phyloP scores from a whole-genome alignment of 2,888 invertebrate genomes.

The Stenichneumon culpator region DNA sequence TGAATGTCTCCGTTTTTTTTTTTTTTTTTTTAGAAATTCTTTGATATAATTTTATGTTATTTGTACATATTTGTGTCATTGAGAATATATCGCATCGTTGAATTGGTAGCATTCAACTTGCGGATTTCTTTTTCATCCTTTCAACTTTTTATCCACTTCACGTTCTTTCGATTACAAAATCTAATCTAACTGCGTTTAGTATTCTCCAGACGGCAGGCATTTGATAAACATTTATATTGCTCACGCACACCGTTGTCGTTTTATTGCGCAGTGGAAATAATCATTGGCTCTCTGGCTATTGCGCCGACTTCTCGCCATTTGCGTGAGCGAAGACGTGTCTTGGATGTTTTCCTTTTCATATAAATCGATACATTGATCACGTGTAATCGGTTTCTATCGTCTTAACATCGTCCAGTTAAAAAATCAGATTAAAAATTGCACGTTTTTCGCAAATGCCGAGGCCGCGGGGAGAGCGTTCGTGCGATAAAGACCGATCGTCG shows the following conservation, averaged over 20 bases:
- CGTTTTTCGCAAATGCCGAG: constrained; percentile 15
- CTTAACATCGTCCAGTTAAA: neutral
- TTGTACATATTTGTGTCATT: constrained; percentile 5
- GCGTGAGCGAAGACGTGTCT: neutral
- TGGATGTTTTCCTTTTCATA: neutral
- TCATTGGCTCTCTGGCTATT: neutral
- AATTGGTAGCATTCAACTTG: neutral
- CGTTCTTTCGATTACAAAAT: constrained; percentile 1
- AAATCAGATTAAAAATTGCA: neutral
- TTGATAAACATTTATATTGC: neutral
- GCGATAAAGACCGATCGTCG: constrained; percentile 27
- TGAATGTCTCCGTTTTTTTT: neutral
- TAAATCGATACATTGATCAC: neutral
- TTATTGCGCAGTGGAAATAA: constrained; percentile 8
- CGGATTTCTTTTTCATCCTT: neutral
- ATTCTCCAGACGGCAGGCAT: neutral
- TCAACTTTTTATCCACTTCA: neutral
- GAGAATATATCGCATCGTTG: neutral
- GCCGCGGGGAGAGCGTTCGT: neutral
- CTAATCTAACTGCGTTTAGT: neutral
- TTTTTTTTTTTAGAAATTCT: neutral
- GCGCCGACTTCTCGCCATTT: neutral
- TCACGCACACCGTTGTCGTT: neutral
- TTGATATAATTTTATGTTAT: neutral
- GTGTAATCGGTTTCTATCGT: neutral